A percentile compares a stretch with the other conserved stretches of the same genome.
phyloP scores from a whole-genome alignment of 2,113 vertebrate species.

The Furnarius figulus region DNA sequence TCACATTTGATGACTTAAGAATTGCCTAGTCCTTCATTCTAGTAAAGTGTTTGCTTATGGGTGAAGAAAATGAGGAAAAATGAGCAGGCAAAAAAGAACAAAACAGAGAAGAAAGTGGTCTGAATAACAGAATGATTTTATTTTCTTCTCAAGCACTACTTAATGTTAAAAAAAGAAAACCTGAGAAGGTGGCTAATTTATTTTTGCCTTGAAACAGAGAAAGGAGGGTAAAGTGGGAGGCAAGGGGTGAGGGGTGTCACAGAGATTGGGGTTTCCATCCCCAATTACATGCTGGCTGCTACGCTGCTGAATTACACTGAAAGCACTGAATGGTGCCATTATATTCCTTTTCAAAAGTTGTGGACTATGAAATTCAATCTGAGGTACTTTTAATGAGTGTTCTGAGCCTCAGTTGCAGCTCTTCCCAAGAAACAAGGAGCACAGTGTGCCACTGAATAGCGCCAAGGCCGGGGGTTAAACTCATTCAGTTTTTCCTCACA shows the following conservation, averaged over 20 bases:
- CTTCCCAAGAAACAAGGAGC: constrained; percentile 70
- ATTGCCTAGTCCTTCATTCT: background rate
- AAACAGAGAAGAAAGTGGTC: background rate
- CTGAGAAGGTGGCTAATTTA: background rate
- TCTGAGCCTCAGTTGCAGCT: constrained; percentile 50
- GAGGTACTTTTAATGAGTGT: constrained; percentile 71
- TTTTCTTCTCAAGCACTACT: background rate
- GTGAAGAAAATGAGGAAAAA: constrained; percentile 18
- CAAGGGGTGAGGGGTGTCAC: background rate
- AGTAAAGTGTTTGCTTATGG: background rate
- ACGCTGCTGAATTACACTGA: background rate
- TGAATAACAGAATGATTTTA: background rate
- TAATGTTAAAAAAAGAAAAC: background rate
- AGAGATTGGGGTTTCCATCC: constrained; percentile 5
- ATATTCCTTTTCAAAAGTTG: constrained; percentile 49
- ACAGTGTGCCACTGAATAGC: constrained; percentile 60
- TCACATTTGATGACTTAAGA: background rate
- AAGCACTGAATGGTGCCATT: constrained; percentile 73
- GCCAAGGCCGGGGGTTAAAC: background rate
- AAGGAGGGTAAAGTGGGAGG: background rate
- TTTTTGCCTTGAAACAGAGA: background rate
- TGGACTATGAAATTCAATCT: constrained; percentile 74
- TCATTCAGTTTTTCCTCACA: constrained; percentile 40
- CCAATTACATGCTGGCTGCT: background rate
- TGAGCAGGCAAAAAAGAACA: background rate